phyloP scores from a whole-genome alignment of 1,140 invertebrate species.

The Pteromalus puparum region DNA sequence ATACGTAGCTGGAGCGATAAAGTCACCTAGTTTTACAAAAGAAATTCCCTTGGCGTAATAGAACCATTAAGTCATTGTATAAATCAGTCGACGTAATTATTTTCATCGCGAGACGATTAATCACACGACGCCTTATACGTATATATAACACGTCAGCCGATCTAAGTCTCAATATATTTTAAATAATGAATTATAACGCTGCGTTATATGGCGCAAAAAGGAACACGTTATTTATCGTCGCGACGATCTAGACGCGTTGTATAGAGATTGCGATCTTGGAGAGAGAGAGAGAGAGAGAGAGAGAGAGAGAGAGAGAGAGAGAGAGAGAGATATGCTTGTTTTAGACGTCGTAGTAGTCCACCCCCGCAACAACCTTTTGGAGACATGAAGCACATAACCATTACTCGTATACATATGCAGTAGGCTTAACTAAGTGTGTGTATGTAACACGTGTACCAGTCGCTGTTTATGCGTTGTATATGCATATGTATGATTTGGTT shows the following conservation, averaged over 20 bases:
- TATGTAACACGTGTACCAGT: neutral
- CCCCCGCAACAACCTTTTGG: neutral
- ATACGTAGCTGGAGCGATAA: neutral
- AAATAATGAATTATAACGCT: constrained; percentile 16
- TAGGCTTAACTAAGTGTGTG: neutral
- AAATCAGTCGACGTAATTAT: constrained; percentile 32
- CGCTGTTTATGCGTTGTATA: neutral
- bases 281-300: neutral
- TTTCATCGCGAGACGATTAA: constrained; percentile 22
- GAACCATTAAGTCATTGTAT: constrained; percentile 16
- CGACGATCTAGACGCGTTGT: neutral
- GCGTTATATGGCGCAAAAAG: neutral
- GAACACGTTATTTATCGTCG: neutral
- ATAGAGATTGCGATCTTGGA: constrained; percentile 10
- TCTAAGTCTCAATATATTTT: constrained; percentile 24
- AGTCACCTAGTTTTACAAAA: neutral
- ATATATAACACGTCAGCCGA: neutral
- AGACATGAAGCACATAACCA: neutral
- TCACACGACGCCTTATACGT: neutral
- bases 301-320: neutral
- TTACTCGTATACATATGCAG: constrained; percentile 35
- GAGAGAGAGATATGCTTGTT: constrained; percentile 15
- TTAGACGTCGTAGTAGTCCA: neutral
- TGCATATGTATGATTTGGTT: constrained; percentile 14
- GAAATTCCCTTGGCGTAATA: neutral